Evolutionary conservation across 2,797 vertebrate genomes (phyloP).

Genomic region (Rhynchonycteris naso): DNA sequence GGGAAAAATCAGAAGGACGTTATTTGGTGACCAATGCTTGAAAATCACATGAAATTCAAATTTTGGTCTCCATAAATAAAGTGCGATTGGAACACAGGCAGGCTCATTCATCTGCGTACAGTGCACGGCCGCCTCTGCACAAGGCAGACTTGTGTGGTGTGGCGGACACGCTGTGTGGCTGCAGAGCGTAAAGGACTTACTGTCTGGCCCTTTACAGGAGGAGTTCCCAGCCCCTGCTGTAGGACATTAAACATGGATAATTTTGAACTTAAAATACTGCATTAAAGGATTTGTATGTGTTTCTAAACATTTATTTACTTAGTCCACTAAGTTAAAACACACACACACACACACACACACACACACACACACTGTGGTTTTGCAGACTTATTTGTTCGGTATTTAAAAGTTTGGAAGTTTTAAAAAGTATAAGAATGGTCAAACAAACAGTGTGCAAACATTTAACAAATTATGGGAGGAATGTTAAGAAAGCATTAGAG

Average conservation of each 20-base stretch:
- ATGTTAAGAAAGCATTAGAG: not conserved
- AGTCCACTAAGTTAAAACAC: not conserved
- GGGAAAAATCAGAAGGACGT: not conserved
- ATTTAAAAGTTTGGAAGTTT: not conserved
- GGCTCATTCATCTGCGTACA: not conserved
- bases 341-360: not conserved
- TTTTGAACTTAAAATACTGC: conserved; percentile 7
- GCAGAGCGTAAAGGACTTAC: not conserved
- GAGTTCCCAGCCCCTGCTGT: not conserved
- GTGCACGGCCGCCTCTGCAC: not conserved
- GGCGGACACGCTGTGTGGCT: not conserved
- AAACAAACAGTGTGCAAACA: not conserved
- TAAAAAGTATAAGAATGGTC: not conserved
- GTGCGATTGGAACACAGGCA: not conserved
- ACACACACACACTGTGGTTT: not conserved
- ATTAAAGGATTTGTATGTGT: not conserved
- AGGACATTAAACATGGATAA: not conserved
- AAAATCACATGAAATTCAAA: conserved; percentile 28
- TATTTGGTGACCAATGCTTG: not conserved
- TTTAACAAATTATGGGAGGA: not conserved
- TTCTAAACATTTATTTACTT: not conserved
- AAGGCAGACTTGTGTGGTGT: not conserved
- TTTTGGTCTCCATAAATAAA: not conserved
- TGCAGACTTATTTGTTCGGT: not conserved
- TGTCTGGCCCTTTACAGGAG: not conserved